A percentile compares a stretch with the other conserved stretches of the same genome.
These are phyloP conservation scores for Dynastes grantii DNA, from an alignment of 2,888 invertebrate genomes.

Conservation along the genomic window DNA sequence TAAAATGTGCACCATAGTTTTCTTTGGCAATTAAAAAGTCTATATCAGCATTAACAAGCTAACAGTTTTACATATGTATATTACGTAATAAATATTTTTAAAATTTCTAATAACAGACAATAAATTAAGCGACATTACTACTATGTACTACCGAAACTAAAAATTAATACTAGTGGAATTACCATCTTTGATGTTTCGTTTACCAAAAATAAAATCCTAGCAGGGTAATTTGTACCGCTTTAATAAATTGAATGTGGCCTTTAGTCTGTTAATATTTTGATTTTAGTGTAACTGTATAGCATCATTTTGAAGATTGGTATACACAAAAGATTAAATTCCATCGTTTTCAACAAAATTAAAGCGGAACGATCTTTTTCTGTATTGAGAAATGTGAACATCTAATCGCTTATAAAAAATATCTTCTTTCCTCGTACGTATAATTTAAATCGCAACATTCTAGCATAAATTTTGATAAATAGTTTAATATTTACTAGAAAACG, in stretches of 20 bases:
- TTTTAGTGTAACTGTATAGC: neutral
- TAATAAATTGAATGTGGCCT: neutral
- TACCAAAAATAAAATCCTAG: conserved; percentile 12
- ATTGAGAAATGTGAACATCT: too few relatives aligned
- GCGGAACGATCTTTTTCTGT: too few relatives aligned
- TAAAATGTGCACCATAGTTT: conserved; percentile 11
- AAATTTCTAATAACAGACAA: conserved; percentile 24
- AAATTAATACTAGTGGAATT: conserved; percentile 38
- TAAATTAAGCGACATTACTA: conserved; percentile 22
- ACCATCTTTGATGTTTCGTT: conserved; percentile 9
- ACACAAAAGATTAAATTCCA: too few relatives aligned
- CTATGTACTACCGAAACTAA: conserved; percentile 5
- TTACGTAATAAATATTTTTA: conserved; percentile 24
- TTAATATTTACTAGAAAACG: neutral
- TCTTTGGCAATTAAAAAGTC: conserved; percentile 37
- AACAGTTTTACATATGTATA: conserved; percentile 8
- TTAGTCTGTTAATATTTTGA: neutral
- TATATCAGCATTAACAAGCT: conserved; percentile 4
- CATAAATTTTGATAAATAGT: neutral
- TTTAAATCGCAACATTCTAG: too few relatives aligned
- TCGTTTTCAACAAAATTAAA: too few relatives aligned
- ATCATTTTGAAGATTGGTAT: neutral
- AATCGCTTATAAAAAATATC: too few relatives aligned
- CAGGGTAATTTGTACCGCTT: neutral
- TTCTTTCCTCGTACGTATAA: too few relatives aligned